A percentile compares a stretch with the other conserved stretches of the same genome.
Conservation (phyloP, 2,797 vertebrate species). For the Sebastes hubbsi region DNA sequence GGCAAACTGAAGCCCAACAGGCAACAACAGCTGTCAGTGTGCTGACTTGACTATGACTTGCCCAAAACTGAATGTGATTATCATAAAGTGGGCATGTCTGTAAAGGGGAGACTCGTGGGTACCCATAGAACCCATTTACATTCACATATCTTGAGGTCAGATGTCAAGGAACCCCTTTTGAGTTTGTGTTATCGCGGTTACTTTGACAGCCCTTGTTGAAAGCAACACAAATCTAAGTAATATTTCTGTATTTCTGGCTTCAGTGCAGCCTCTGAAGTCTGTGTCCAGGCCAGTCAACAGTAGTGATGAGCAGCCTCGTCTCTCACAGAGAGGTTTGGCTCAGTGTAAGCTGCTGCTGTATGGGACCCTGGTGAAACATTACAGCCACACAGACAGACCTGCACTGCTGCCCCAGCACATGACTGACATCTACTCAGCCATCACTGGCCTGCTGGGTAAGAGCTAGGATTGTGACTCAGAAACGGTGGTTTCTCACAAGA, state of each 20-base stretch:
- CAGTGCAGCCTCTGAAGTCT: not conserved
- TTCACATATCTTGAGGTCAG: no score
- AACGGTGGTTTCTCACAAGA: not conserved
- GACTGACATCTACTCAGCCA: conserved; percentile 86
- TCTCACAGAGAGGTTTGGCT: conserved; percentile 29
- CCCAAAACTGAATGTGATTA: no score
- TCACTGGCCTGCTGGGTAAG: conserved; percentile 91
- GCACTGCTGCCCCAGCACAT: conserved; percentile 86
- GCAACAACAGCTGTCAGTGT: no score
- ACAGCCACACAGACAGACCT: conserved; percentile 80
- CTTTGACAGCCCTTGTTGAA: not conserved
- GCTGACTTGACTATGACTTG: no score
- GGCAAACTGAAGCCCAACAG: accelerated
- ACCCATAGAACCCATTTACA: no score
- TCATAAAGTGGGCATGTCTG: no score
- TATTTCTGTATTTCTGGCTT: not conserved
- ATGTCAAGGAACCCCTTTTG: no score
- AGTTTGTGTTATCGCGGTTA: no score
- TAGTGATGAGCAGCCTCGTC: not conserved
- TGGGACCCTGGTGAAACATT: conserved; percentile 86
- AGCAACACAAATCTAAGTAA: not conserved
- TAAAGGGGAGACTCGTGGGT: no score
- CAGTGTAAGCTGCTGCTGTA: conserved; percentile 87
- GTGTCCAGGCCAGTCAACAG: conserved; percentile 13
- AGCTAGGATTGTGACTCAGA: not conserved